phyloP scores from a whole-genome alignment of 2,113 vertebrate species.

The Elephas maximus region DNA sequence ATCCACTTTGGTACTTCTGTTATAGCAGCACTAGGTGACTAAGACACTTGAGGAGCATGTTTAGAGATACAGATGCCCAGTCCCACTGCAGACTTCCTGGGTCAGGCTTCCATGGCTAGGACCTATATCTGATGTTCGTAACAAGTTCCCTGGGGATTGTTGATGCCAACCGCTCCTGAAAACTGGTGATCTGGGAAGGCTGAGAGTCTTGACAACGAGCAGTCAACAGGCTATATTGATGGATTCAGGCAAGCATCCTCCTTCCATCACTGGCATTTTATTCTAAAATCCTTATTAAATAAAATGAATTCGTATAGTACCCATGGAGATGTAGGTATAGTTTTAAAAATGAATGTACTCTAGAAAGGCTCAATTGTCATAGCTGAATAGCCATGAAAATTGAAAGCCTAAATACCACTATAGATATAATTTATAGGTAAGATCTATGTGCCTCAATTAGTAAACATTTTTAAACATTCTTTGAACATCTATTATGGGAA shows the following conservation, averaged over 20 bases:
- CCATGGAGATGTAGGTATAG: not conserved
- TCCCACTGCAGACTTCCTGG: not conserved
- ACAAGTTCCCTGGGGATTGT: not conserved
- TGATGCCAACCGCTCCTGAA: not conserved
- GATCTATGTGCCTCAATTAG: not conserved
- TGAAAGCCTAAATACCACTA: not conserved
- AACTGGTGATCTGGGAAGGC: not conserved
- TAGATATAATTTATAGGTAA: constrained; percentile 7
- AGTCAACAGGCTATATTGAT: not conserved
- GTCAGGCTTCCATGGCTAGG: not conserved
- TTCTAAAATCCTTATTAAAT: constrained; percentile 48
- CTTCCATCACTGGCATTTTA: constrained; percentile 31
- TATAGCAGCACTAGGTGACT: too few species aligned
- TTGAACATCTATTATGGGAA: not conserved
- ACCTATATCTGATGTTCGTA: not conserved
- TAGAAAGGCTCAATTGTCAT: not conserved
- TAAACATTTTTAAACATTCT: constrained; percentile 6
- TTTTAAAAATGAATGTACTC: not conserved
- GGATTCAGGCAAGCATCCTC: not conserved
- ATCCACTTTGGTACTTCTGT: too few species aligned
- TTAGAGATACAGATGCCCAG: not conserved
- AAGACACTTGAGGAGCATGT: not conserved
- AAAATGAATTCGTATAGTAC: not conserved
- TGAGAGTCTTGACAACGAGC: not conserved
- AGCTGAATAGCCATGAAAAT: constrained; percentile 25